Evolutionary conservation across 2,113 vertebrate genomes (phyloP).

Genomic region (Rhinolophus sinicus): DNA sequence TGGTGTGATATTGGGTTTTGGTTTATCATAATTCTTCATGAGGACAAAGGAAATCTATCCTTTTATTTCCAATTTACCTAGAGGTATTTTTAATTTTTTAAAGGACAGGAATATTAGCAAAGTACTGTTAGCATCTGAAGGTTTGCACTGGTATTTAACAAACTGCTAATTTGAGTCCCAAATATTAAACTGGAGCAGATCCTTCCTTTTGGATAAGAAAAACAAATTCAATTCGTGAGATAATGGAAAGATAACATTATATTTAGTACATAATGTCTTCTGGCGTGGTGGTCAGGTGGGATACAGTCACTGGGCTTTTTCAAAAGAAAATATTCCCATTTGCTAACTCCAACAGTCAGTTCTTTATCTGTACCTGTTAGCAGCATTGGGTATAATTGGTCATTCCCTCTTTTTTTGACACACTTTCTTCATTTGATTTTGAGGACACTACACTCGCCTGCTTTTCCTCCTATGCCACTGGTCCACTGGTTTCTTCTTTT

Average conservation of each 20-base stretch:
- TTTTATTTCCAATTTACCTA: conserved; percentile 33
- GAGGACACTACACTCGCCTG: not conserved
- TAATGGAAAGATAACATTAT: not conserved
- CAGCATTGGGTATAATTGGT: not conserved
- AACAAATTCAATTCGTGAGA: not conserved
- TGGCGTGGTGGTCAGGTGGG: not conserved
- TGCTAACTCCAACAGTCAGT: not conserved
- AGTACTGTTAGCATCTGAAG: not conserved
- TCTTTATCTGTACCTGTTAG: not conserved
- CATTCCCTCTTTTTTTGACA: not conserved
- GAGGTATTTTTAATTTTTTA: conserved; percentile 27
- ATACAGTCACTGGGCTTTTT: not conserved
- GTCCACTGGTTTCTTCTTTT: not conserved
- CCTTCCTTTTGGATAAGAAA: conserved; percentile 10
- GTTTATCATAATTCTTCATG: not conserved
- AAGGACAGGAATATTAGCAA: not conserved
- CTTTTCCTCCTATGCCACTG: not conserved
- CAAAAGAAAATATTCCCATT: not conserved
- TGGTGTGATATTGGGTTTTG: not conserved
- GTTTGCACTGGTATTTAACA: conserved; percentile 18
- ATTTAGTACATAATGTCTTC: not conserved
- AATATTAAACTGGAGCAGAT: not conserved
- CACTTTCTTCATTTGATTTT: not conserved
- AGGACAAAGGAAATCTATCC: not conserved
- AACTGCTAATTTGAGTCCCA: not conserved